Base-by-base conservation (phyloP, 2,113 vertebrate genomes). In the Merops nubicus region DNA sequence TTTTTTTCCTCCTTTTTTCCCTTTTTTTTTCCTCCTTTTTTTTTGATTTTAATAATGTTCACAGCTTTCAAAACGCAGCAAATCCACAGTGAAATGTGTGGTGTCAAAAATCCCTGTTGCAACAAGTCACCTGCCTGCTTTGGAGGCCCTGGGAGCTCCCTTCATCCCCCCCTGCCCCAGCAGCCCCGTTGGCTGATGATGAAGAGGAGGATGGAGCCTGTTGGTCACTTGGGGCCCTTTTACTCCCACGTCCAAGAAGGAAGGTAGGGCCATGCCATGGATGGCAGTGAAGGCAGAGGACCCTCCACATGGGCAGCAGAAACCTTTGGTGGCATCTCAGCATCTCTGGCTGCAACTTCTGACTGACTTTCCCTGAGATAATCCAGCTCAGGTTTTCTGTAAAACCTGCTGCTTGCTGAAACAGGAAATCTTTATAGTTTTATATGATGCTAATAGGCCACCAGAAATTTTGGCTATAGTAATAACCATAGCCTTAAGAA, bases 351-450 rank as follows among this genome's bases (percentile, higher is more conserved):
- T 48, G 54, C 0, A 21, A 18, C 9, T 86, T 47, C 17, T 4
- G 4, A 4, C 3, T 47, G 76, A 29, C 21, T 88, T 82, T 34
- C 16, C 69, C 33, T 43, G 74, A 16, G 56, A 47, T 7, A 80
- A 73, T 91, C 91, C 94, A 91, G 73, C 72, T 95, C 96, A 56
- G 67, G 33, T 91, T 96, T 96, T 94, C 73, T 29, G 43, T 28
- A 8, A 94, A 68, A 73, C 77, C 69, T 38, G 36, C 91, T 73
- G 43, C 85, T 79, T 60, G 73, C 65, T 92, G 87, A 25, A 91
- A 89, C 84, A 93, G 91, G 94, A 96, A 92, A 92, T 92, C 89
- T 96, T 96, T 83, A 89, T 36, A 51, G 80, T 89, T 94, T 94
- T 92, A 87, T 82, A 45, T 36, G 48, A 89, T 63, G 29, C 84